Base-by-base conservation (phyloP, 2,888 invertebrate species). In the Cotesia congregata region DNA sequence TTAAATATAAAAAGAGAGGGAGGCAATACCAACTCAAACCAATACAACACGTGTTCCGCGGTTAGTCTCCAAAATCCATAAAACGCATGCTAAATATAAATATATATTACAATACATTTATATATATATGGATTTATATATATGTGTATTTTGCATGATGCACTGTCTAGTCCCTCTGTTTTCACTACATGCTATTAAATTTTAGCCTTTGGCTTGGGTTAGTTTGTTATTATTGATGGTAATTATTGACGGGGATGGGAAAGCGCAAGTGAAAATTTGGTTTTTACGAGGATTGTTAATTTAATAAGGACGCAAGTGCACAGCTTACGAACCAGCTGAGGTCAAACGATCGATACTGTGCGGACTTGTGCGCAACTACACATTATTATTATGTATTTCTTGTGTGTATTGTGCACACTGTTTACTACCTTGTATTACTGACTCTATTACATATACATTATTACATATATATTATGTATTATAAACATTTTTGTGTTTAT, bases 261-360 rank as follows among this genome's bases (percentile, higher is more conserved):
- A 30, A 30, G 30, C 30, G 30, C 30, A 30, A 30, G 30, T 30
- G 30, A 30, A 30, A 30, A 30, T 30, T 30, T 30, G 30, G 30
- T 30, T 30, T 30, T 30, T 30, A 30, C 30, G 30, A 30, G 64
- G 69, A 41, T 73, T 76, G 69, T 68, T 68, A 67, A 60, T 59
- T 72, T 68, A 20, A 38, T 67, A 60, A 61, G 72, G 59, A 72
- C 61, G 50, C 59, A 81, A 83, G 83, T 72, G 50, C 50, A 81
- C 78, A 81, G 82, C 83, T 83, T 85, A 79, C 82, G 80, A 83
- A 82, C 83, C 82, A 67, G 82, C 79, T 79, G 83, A 81, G 83
- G 82, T 83, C 83, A 80, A 85, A 85, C 84, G 83, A 83, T 85
- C 86, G 84, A 84, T 83, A 85, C 75, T 67, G 76, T 72, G 78